Base-by-base conservation (phyloP, 2,888 invertebrate species). In the Hydroisotoma schaefferi region DNA sequence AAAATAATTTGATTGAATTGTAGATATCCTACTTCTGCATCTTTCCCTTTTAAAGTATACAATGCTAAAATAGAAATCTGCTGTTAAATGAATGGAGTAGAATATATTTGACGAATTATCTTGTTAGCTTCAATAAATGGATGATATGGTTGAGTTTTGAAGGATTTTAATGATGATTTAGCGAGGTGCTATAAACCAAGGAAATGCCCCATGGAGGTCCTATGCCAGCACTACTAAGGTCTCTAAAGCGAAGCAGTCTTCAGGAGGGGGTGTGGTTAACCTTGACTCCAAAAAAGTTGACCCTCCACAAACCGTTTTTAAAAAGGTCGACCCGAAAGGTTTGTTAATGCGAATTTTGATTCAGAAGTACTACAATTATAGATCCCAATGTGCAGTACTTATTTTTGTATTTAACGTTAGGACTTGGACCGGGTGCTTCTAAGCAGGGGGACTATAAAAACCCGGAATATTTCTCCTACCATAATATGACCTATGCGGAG, bases 381-480 rank as follows among this genome's bases (percentile, higher is more conserved):
- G 18, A 51, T 51, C 15, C 12, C 12, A 12, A n/a, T 29, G 22
- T 20, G 22, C 46, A n/a, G n/a, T n/a, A 3, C 12, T 23, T 22
- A 46, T 49, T 37, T 43, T 40, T 29, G 62, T 26, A 74, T 75
- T 18, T n/a, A n/a, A n/a, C n/a, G n/a, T n/a, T 70, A 80, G 80
- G 84, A 29, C 84, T 87, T n/a, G 87, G 87, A 15, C 88, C 88
- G 27, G 85, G 84, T 46, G 87, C 88, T 8, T 80, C 83, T 1
- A 88, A 88, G 76, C 51, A 62, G 28, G 84, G 83, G 10, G 81
- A 83, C 1, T 93, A 92, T 76, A 90, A 91, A 79, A 90, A 89
- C 65, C 90, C 91, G 0, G 92, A 93, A 79, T 94, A 93, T 76
- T 93, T 85, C 74, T 85, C 85, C 69, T 92, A 90, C 74, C 83